Conservation (phyloP, 2,113 vertebrate genomes). For the Atrichornis clamosus region DNA sequence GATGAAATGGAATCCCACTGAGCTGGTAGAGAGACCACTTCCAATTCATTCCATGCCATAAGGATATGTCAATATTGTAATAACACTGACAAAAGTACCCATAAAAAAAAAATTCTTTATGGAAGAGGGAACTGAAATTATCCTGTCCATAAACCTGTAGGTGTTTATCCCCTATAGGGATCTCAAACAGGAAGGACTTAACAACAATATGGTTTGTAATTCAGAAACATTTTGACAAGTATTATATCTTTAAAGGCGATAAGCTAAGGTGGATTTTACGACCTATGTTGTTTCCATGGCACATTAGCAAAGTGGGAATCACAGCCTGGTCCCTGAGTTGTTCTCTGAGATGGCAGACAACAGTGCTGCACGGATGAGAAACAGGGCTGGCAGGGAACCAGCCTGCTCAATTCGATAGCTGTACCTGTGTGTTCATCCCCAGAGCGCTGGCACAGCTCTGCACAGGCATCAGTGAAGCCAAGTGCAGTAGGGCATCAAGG, state of each 20-base stretch:
- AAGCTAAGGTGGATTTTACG: background rate
- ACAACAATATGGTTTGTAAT: background rate
- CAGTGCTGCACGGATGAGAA: background rate
- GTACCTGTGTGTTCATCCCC: background rate
- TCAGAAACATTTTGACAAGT: background rate
- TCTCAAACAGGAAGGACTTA: background rate
- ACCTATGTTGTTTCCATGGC: background rate
- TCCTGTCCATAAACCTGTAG: background rate
- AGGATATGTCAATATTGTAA: background rate
- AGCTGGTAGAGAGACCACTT: background rate
- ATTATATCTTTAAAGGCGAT: background rate
- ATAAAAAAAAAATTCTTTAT: background rate
- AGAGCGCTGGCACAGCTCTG: background rate
- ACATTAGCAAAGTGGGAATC: background rate
- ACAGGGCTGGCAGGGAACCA: fast-evolving
- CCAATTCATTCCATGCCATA: background rate
- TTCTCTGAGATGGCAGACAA: background rate
- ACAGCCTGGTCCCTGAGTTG: background rate
- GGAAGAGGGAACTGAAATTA: background rate
- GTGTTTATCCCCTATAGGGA: background rate
- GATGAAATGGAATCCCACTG: background rate
- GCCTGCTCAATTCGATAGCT: fast-evolving
- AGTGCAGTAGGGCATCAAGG: background rate
- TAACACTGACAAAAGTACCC: background rate
- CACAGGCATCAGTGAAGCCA: background rate